Conservation (phyloP, 1,140 invertebrate genomes). For the Venturia canescens region DNA sequence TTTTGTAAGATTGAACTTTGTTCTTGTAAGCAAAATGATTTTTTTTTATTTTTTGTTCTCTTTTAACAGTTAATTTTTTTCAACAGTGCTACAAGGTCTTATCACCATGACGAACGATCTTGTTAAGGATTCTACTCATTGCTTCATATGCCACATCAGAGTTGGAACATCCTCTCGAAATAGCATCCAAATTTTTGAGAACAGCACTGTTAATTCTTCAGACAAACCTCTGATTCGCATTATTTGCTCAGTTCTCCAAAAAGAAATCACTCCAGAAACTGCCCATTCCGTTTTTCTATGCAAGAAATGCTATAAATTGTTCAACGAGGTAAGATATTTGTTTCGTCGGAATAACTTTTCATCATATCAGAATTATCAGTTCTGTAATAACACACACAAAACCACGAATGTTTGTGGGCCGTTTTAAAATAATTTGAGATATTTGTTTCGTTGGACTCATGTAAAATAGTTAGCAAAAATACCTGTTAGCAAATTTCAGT, state of each 20-base stretch:
- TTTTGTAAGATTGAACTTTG: background rate
- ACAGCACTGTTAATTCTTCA: conserved; percentile 58
- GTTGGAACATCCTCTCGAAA: conserved; percentile 77
- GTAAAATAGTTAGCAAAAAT: no score
- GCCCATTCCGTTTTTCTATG: conserved; percentile 79
- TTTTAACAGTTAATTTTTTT: conserved; percentile 41
- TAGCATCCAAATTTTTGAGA: conserved; percentile 76
- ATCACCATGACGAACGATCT: conserved; percentile 66
- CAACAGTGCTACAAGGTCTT: conserved; percentile 45
- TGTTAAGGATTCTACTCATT: conserved; percentile 69
- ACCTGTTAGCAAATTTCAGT: no score
- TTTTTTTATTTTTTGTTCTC: background rate
- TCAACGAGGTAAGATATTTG: conserved; percentile 73
- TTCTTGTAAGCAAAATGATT: background rate
- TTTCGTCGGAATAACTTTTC: background rate
- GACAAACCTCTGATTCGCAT: conserved; percentile 74
- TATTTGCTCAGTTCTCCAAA: conserved; percentile 76
- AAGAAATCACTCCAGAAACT: conserved; percentile 73
- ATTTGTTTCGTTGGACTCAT: no score
- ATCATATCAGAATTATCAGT: no score
- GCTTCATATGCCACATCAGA: conserved; percentile 79
- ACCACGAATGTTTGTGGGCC: no score
- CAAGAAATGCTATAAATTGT: conserved; percentile 81
- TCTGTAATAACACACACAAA: no score
- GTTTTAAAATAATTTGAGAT: no score